Evolutionary conservation across 2,113 vertebrate species (phyloP), one percentile per base, ranked within the genome.

Genomic region (Chrysemys picta): DNA sequence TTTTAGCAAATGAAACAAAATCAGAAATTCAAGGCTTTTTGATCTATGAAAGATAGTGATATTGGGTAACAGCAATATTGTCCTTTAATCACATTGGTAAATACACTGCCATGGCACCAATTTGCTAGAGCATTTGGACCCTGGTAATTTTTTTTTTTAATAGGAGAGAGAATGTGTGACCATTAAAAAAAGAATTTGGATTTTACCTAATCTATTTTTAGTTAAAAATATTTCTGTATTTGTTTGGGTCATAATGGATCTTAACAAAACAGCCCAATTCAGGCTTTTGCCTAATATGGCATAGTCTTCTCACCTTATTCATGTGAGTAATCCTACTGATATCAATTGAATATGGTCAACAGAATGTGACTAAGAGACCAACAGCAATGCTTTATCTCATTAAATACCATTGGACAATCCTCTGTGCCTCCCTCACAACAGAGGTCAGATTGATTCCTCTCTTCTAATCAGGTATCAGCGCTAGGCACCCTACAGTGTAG

Each of bases 1-100:
- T 65, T 97, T 91, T 82, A 84, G 56, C 53, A 94, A 93, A 90
- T 50, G 56, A 81, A 89, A 80, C 87, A 88, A 95, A 94, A 94
- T 94, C 79, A 82, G 42, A 50, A 50, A 90, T 84, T 76, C 79
- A 45, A 86, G 22, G 52, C 38, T 90, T 89, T 85, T 83, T 89
- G 49, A 22, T 88, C 29, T 10, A 78, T 0, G 1, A 83, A 65
- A 94, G 82, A 89, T 38, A 91, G 54, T n/a, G 11, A 59, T 84
- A 47, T 6, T n/a, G 54, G 80, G 91, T 47, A 92, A 57, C 94
- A 82, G 82, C 85, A 52, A 69, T 2, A 49, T n/a, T 91, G 89
- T 79, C 93, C 81, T 88, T 84, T 84, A 42, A n/a, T 0, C 56
- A 59, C 1, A 0, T 56, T 49, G 50, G 31, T 91, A 59, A 65